Evolutionary conservation across 2,888 invertebrate species (phyloP).

Genomic region (Orthosia cruda): DNA sequence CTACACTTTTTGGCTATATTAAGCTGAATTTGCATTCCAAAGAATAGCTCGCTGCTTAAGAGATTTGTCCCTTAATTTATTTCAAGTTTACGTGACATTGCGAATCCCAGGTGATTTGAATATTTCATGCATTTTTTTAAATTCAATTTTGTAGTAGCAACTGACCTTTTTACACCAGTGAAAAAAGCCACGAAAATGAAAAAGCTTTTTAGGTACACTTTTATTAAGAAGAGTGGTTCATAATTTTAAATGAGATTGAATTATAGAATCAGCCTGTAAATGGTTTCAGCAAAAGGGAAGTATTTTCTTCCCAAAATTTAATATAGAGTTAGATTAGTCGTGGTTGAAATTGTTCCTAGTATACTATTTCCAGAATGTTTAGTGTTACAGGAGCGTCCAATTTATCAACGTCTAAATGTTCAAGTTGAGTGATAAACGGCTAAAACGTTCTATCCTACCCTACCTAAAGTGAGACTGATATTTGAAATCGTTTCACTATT

Average conservation of each 20-base stretch:
- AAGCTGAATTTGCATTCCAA: slow-evolving; percentile 65
- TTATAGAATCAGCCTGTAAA: neutral
- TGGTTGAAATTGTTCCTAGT: slow-evolving; percentile 27
- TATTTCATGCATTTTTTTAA: slow-evolving; percentile 15
- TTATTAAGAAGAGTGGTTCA: neutral
- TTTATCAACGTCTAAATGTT: slow-evolving; percentile 62
- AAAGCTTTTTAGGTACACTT: too few relatives aligned
- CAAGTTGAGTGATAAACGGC: slow-evolving; percentile 60
- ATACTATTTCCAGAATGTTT: slow-evolving; percentile 38
- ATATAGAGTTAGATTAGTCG: slow-evolving; percentile 1
- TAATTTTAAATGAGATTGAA: neutral
- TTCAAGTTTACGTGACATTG: slow-evolving; percentile 48
- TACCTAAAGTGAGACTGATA: slow-evolving; percentile 2
- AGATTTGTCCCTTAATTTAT: slow-evolving; percentile 67
- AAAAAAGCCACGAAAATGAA: too few relatives aligned
- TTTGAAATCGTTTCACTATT: slow-evolving; percentile 26
- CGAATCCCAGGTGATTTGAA: slow-evolving; percentile 10
- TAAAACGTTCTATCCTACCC: slow-evolving; percentile 20
- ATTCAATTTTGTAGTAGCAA: too few relatives aligned
- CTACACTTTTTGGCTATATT: slow-evolving; percentile 47
- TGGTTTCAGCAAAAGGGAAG: neutral
- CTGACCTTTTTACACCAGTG: neutral
- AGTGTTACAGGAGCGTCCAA: slow-evolving; percentile 44
- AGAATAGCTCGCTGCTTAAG: slow-evolving; percentile 63
- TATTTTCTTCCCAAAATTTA: neutral